Base-by-base conservation (phyloP, 1,140 invertebrate species). In the Drosophila quadrilineata region DNA sequence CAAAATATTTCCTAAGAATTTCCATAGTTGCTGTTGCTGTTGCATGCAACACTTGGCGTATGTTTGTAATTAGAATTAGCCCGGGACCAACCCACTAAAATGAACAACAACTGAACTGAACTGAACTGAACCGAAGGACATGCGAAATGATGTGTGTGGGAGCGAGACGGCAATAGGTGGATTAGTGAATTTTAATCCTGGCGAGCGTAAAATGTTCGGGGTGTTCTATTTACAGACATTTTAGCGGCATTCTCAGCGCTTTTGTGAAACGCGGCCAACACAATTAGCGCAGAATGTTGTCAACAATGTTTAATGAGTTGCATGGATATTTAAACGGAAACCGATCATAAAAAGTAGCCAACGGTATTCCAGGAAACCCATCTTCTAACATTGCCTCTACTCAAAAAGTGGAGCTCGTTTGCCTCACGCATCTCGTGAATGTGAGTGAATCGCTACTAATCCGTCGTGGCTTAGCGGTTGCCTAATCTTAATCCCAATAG, bases 11-110 rank as follows among this genome's bases (percentile, higher is more conserved):
- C 63, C 9, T 6, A 17, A 24, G 40, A 74, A 71, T 48, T 62
- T 19, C 9, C 33, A 26, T 35, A 45, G 26, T n/a, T n/a, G 14
- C 24, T 14, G 28, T n/a, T n/a, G n/a, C n/a, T n/a, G n/a, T n/a
- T n/a, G n/a, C n/a, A n/a, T 12, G 9, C 31, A 8, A 38, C 29
- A 58, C 50, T 63, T 68, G 16, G 12, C 50, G 71, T 63, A 63
- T 80, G 62, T 64, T 75, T 80, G 68, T 67, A 67, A 71, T 80
- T 80, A 64, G 54, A 75, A 75, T 80, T 75, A 75, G 75, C 35
- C 36, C 36, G 31, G 63, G 75, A 67, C 63, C 76, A 71, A 40
- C 76, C 75, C 67, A 80, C 68, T 41, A 52, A 56, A 71, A 22
- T 38, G 19, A 12, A 10, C 12, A 29, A 38, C n/a, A 10, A 17